Evolutionary conservation across 2,797 vertebrate genomes (phyloP), one percentile per base, ranked within the genome.

Genomic region (Setipinna tenuifilis): DNA sequence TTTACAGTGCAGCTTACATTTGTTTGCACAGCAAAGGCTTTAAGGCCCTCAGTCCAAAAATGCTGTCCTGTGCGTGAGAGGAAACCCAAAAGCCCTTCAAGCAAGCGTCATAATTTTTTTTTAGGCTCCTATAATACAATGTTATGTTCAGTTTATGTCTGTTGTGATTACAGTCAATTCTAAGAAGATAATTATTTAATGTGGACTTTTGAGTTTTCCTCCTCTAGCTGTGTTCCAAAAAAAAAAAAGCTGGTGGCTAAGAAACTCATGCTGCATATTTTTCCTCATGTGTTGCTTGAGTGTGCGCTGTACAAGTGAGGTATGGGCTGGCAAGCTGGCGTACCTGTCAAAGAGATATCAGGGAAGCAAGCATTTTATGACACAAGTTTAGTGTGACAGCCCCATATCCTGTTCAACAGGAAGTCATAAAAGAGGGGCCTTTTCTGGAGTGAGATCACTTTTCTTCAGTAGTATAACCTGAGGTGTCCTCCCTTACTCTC

Each of bases 311-410:
- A 17, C 17, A 41, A 41, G 31, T 54, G 12, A 78, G 71, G 31
- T 44, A n/a, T 78, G 71, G 71, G 35, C 71, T 44, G 71, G 35
- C 35, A 35, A 44, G 35, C 31, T 44, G 71, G 71, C 16, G 31
- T 78, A 78, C 71, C 71, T 78, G 31, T 78, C 71, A 44, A 21
- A 44, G 19, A 78, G 35, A 35, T 41, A 78, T 78, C 71, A 78
- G 35, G 71, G 71, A 78, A 78, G 71, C 41, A 44, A 44, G 71
- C 17, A 78, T 78, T 78, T 78, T 78, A 78, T 75, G 68, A 21
- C 35, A 21, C 31, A 35, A 78, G 31, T 44, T 31, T 14, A 41
- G 16, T 17, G 41, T 44, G 71, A 78, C 71, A 44, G 19, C 16
- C 71, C 71, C 41, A 78, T 41, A 78, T 78, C 31, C 71, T 78